Evolutionary conservation across 2,797 vertebrate species (phyloP).

Genomic region (Nyctibius grandis): DNA sequence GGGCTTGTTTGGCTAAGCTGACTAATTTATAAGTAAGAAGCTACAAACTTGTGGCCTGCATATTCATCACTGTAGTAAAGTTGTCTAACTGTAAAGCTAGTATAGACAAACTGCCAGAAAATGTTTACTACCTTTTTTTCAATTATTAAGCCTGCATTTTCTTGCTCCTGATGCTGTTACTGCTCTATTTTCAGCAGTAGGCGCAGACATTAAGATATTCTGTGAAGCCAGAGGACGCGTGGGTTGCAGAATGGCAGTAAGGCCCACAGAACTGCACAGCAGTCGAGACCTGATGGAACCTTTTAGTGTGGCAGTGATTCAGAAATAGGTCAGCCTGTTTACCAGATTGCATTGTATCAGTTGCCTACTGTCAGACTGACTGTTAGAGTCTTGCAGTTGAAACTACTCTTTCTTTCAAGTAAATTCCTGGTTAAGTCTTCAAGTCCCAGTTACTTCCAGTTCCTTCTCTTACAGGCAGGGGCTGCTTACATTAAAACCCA

Average conservation of each 20-base stretch:
- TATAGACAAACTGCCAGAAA: constrained; percentile 24
- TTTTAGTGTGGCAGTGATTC: not conserved
- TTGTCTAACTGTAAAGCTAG: constrained; percentile 8
- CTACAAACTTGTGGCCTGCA: not conserved
- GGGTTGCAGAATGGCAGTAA: not conserved
- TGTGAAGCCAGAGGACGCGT: not conserved
- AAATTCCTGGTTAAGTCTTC: not conserved
- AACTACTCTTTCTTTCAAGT: not conserved
- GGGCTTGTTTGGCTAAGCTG: not conserved
- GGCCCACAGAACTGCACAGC: not conserved
- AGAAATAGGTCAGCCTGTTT: not conserved
- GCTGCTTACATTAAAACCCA: not conserved
- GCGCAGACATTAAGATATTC: not conserved
- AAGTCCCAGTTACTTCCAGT: not conserved
- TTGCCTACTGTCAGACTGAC: not conserved
- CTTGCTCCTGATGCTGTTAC: not conserved
- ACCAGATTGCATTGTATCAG: not conserved
- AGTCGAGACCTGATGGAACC: not conserved
- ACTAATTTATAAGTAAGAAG: not conserved
- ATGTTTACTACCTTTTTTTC: not conserved
- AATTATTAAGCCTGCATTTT: not conserved
- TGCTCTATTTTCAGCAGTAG: not conserved
- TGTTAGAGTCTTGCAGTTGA: not conserved
- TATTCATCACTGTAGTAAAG: constrained; percentile 25
- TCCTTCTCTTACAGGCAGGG: not conserved